Base-by-base conservation (phyloP, 23 tunicate species). In the Botrylloides violaceus region DNA sequence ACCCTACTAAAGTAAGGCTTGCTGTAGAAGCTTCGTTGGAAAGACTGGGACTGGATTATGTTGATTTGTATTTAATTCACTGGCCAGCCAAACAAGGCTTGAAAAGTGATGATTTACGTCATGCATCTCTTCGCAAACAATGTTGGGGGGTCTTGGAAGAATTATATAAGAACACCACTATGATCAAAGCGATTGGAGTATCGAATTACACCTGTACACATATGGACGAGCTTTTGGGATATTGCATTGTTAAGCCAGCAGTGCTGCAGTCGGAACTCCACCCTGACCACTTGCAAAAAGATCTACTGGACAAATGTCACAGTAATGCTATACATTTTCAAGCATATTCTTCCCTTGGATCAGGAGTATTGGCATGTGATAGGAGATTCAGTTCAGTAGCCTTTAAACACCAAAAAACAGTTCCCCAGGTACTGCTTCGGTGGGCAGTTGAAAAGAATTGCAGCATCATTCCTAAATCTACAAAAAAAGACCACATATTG, bases 1-100 rank as follows among this genome's bases (percentile, higher is more conserved):
- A 71, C 50, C 26, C 55, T 28, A 72, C 58, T 15, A 33, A 38
- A 0, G 72, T 60, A 19, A 21, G 32, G 18, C 61, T 23, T 23
- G 96, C 96, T 12, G 33, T 88, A 19, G 80, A 82, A 21, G 24
- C 6, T 0, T 88, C 96, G 33, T 58, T 88, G 29, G n/a, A 20
- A 1, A 88, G 81, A 2, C 49, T 88, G 18, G 36, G 66, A 29
- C 5, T 79, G 58, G 75, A 72, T 58, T 77, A 82, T 66, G 57
- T 88, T 36, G 96, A 88, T 73, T 58, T 88, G 3, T 88, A 71
- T 66, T 56, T 88, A 12, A 88, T 88, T 6, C 96, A 88, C 58
- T 88, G 96, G 96, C 96, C 96, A 26, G 96, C 88, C 34, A 88
- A 70, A 39, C 81, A 82, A 62, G 96, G 96, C 0, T 3, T 74